Evolutionary conservation across 2,888 invertebrate species (phyloP), one percentile per base, ranked within the genome.

Genomic region (Limenitis camilla): DNA sequence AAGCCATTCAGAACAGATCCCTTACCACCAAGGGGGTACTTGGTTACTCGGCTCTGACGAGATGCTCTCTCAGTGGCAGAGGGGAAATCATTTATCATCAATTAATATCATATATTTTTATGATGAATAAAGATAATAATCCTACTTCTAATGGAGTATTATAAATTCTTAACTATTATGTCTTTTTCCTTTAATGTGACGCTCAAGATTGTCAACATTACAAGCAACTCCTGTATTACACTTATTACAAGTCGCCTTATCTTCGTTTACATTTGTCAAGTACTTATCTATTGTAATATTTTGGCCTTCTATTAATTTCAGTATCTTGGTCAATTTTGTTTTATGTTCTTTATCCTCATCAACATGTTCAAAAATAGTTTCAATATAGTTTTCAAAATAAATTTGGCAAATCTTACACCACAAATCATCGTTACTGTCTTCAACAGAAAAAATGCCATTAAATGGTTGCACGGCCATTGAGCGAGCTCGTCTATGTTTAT

Each of bases 371-470:
- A 74, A 66, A 58, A 77, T 70, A 4, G 64, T 40, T 60, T 75
- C 72, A 19, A 78, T 63, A 36, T 70, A 73, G 50, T 78, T 78
- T 54, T 73, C 67, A 52, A 78, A 70, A 53, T 69, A 76, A 5
- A 61, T 55, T 61, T 71, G 65, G 43, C 78, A 78, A 27, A 78
- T 62, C 64, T 78, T 78, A 47, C 78, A 78, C 73, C 72, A 78
- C 6, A 78, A 53, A 27, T 71, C 66, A 27, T 67, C 59, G 49
- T 67, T 56, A 33, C 51, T 63, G 8, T 63, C 66, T 51, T 72
- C 68, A 0, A 78, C 71, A 6, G 76, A 73, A 57, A 76, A 74
- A 59, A 78, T 74, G 1, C 70, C 77, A 56, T 78, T 77, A 30
- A 66, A 60, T 7, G 76, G 74, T 56, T 76, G 76, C 2, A 78